Percentiles rank a stretch among this genome's conserved stretches.
phyloP scores from a whole-genome alignment of 2,888 invertebrate species.

The Phlogophora meticulosa region DNA sequence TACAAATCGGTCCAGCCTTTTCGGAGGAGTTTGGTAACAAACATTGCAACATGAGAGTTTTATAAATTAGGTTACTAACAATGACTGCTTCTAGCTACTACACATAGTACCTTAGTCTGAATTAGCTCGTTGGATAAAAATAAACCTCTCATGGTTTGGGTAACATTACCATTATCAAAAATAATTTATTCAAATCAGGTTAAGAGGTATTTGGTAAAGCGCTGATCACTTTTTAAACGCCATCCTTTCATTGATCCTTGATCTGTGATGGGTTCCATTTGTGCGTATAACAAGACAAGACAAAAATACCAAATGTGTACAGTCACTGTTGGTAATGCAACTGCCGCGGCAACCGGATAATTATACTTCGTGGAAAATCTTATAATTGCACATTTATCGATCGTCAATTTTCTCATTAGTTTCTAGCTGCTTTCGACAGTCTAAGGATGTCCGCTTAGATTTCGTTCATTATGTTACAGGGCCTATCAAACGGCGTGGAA shows the following conservation, averaged over 20 bases:
- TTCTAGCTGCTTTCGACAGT: conserved; percentile 8
- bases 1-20: no score
- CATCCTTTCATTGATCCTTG: neutral
- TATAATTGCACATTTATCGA: conserved; percentile 33
- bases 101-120: no score
- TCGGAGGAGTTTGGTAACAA: no score
- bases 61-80: no score
- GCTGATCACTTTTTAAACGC: neutral
- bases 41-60: no score
- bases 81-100: no score
- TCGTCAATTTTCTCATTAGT: conserved; percentile 47
- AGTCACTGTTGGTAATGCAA: neutral
- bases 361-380: conserved; percentile 8
- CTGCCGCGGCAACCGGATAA: conserved; percentile 15
- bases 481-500: conserved; percentile 88
- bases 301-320: neutral
- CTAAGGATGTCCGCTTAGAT: conserved; percentile 52
- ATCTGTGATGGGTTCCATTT: no score
- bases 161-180: no score
- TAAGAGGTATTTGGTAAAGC: neutral
- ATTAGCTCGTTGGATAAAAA: no score
- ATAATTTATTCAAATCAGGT: no score
- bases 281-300: neutral
- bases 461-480: conserved; percentile 78
- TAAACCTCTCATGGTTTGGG: no score